Evolutionary conservation across 2,797 vertebrate genomes (phyloP).

Genomic region (Saxicola maurus): DNA sequence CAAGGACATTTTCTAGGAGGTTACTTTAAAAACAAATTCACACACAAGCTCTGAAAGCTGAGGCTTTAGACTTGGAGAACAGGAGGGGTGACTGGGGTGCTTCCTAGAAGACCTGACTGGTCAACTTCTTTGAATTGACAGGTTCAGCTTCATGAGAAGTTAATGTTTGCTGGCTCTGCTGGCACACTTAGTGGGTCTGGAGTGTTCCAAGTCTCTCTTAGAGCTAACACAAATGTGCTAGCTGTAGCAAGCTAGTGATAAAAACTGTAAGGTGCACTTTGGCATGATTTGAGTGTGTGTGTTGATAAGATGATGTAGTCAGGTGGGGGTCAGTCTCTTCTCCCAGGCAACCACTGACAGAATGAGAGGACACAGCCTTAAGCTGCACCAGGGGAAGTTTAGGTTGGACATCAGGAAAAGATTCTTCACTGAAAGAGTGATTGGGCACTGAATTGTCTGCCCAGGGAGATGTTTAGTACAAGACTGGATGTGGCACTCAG

Average conservation of each 20-base stretch:
- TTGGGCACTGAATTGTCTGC: rapidly evolving
- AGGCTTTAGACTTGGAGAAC: neutral
- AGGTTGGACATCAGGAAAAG: neutral
- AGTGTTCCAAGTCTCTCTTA: neutral
- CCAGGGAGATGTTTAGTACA: neutral
- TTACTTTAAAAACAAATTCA: neutral
- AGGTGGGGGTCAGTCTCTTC: rapidly evolving
- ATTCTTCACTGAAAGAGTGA: neutral
- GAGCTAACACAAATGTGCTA: rapidly evolving
- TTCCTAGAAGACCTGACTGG: neutral
- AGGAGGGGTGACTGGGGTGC: neutral
- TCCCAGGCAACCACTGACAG: neutral
- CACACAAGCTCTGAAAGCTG: neutral
- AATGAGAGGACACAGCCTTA: neutral
- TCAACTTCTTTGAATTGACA: neutral
- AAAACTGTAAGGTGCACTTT: neutral
- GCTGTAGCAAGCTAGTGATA: neutral
- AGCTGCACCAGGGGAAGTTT: neutral
- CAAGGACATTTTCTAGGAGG: neutral
- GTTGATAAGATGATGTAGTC: neutral
- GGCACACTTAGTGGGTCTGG: neutral
- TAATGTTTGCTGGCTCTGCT: neutral
- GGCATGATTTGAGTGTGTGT: neutral
- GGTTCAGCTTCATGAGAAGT: neutral
- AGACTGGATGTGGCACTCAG: neutral